These are phyloP conservation scores for Andricus grossulariae DNA, from an alignment of 1,140 invertebrate species.

Conservation along the genomic window DNA sequence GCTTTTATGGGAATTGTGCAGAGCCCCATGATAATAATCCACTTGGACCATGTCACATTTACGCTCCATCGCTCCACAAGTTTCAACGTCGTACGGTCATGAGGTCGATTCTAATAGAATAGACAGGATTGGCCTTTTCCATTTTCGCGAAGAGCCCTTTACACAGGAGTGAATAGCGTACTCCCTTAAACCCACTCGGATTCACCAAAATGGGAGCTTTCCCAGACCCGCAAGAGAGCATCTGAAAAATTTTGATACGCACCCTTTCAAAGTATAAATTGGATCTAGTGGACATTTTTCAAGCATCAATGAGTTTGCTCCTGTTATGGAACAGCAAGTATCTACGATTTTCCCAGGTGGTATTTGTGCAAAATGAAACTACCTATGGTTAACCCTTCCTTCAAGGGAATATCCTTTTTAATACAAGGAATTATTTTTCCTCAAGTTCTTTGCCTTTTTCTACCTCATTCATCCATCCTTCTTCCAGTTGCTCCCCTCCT, in stretches of 20 bases:
- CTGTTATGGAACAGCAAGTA: no score
- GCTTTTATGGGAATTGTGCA: slow-evolving; percentile 57
- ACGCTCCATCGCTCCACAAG: slow-evolving; percentile 56
- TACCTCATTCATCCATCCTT: no score
- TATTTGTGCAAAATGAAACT: no score
- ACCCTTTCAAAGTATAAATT: no score
- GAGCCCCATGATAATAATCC: slow-evolving; percentile 55
- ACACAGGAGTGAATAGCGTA: slow-evolving; percentile 30
- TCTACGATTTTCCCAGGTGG: no score
- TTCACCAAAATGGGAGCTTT: slow-evolving; percentile 14
- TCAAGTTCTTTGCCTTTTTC: no score
- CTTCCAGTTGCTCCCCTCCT: no score
- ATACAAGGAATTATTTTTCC: no score
- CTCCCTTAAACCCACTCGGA: not conserved
- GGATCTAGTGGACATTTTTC: no score
- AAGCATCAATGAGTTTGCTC: no score
- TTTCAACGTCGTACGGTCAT: slow-evolving; percentile 34
- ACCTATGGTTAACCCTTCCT: no score
- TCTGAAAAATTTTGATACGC: not conserved
- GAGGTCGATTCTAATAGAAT: slow-evolving; percentile 56
- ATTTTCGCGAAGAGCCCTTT: slow-evolving; percentile 48
- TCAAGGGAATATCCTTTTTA: no score
- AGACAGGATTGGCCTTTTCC: slow-evolving; percentile 60
- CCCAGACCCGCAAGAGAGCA: not conserved
- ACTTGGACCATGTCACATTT: slow-evolving; percentile 65